Evolutionary conservation across 2,888 invertebrate species (phyloP), one percentile per base, ranked within the genome.

Genomic region (Eupithecia abbreviata): DNA sequence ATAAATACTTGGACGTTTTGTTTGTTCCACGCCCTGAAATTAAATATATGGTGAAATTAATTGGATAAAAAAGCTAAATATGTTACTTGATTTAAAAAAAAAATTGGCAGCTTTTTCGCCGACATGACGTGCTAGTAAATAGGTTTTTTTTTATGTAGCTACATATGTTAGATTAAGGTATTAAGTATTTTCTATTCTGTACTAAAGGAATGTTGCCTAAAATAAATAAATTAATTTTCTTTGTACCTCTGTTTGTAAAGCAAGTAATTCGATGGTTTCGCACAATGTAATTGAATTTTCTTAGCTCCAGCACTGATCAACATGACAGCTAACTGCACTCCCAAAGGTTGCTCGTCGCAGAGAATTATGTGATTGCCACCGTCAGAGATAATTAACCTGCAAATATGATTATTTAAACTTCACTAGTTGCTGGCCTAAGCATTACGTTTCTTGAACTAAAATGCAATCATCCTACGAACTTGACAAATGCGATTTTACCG

Each of bases 291-390:
- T 18, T 83, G 76, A 10, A 91, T 72, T 66, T 86, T 89, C 62
- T 72, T 89, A 3, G 88, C 90, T 1, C 91, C 91, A 41, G 87
- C 84, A 30, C 78, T 79, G 1, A 90, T 81, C 3, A 92, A 80
- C 76, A 81, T 85, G 5, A 89, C 86, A 4, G 86, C 86, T 18
- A 90, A 73, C 55, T 86, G 85, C 10, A 87, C 49, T 13, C 88
- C 87, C 13, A 87, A 78, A 0, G 79, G 71, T 47, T 86, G 84
- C 5, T 84, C 82, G 41, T 90, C 88, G 67, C 86, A 84, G 15
- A 91, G 13, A n/a, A 92, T 74, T 0, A 91, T 45, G 7, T 89
- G 89, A 6, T 80, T 81, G 7, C 77, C 79, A 4, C 86, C 82
- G 5, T 85, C 75, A 4, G 85, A 80, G 74, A 85, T 86, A 6